Evolutionary conservation across 1,140 invertebrate species (phyloP).

Genomic region (Oscheius sp.): DNA sequence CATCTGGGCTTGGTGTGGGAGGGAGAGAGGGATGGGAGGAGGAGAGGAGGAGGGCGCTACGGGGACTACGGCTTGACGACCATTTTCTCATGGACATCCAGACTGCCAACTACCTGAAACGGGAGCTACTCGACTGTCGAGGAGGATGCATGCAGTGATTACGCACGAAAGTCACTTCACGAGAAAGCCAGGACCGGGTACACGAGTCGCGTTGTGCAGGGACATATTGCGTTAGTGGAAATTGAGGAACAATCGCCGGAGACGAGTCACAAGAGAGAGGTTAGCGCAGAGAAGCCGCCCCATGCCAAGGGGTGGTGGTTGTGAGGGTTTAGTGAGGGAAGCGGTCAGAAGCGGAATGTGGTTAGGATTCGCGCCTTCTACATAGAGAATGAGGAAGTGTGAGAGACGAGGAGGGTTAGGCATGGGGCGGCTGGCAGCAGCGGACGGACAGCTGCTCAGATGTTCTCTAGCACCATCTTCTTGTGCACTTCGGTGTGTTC

Average conservation of each 20-base stretch:
- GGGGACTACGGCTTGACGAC: slow-evolving; percentile 49
- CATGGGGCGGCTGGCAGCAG: slow-evolving; percentile 5
- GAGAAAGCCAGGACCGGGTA: background rate
- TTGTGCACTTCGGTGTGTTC: slow-evolving; percentile 60
- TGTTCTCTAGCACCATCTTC: slow-evolving; percentile 61
- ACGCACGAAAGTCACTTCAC: no score
- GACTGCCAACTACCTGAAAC: slow-evolving; percentile 58
- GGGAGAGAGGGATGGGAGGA: no score
- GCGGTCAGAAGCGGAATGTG: background rate
- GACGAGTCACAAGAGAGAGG: slow-evolving; percentile 15
- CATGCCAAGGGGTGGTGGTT: background rate
- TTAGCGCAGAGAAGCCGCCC: slow-evolving; percentile 3
- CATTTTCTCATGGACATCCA: slow-evolving; percentile 61
- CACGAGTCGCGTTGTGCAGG: background rate
- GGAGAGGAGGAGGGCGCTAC: background rate
- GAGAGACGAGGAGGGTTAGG: slow-evolving; percentile 3
- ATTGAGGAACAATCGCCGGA: background rate
- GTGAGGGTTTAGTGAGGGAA: background rate
- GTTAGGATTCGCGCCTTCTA: background rate
- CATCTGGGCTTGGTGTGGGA: no score
- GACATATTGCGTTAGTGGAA: background rate
- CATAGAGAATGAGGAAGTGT: slow-evolving; percentile 1
- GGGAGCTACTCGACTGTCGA: no score
- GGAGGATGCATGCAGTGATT: no score
- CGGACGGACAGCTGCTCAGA: slow-evolving; percentile 48